Base-by-base conservation (phyloP, 2,113 vertebrate genomes). In the Melozone crissalis region DNA sequence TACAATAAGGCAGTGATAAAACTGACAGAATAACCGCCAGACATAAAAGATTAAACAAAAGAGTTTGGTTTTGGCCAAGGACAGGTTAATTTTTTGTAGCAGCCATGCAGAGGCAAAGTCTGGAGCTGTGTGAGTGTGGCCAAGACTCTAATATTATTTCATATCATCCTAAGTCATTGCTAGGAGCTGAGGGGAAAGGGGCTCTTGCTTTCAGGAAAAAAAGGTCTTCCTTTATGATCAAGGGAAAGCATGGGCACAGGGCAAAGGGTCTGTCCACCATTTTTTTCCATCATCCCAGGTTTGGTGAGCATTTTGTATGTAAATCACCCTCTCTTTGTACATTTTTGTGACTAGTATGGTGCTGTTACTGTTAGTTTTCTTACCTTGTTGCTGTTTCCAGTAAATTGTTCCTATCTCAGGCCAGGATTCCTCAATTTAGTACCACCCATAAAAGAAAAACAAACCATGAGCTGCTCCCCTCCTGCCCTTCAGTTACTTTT, bases 171-270 rank as follows among this genome's bases (percentile, higher is more conserved):
- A 33, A 37, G 9, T 51, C 22, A 44, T 58, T 58, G 26, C 11
- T 44, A 66, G 35, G 27, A 57, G 27, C 12, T 75, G 52, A 10
- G 13, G 27, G 15, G 5, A 51, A 52, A 59, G 10, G 3, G 9
- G 8, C 7, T 44, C 4, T 58, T 30, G 23, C 12, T 52, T 89
- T 26, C 19, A 58, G 46, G 28, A 46, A n/a, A 31, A 74, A 24
- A 26, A 11, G 13, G 2, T 2, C 2, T n/a, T 59, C 37, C 27
- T 52, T 74, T 46, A 19, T 0, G 2, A 9, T 52, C 20, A 13
- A 24, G 10, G 19, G 23, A 44, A 52, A 46, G 28, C 1, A 2
- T n/a, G 33, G 46, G 5, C 52, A 54, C 52, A 54, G 5, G 13
- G 16, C 4, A 43, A 52, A 61, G 15, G 15, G 23, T 52, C 46